A percentile compares a stretch with the other conserved stretches of the same genome.
Conservation (phyloP, 2,113 vertebrate species). For the Zosterops japonicus region DNA sequence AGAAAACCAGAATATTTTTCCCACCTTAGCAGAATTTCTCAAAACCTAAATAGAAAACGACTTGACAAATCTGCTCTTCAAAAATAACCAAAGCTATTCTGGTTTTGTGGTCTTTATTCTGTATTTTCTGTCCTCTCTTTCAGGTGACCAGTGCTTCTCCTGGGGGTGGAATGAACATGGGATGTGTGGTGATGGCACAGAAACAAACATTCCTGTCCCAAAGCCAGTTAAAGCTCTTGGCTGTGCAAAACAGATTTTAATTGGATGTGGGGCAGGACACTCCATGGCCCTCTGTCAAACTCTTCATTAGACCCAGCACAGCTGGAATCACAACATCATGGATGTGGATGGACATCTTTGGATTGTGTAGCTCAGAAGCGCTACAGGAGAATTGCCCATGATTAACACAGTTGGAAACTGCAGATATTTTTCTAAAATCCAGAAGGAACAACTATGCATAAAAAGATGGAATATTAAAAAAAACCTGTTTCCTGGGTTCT, state of each 20-base stretch:
- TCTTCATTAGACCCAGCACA: neutral
- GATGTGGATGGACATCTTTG: neutral
- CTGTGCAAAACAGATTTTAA: slow-evolving; percentile 55
- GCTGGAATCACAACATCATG: neutral
- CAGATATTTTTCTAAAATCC: neutral
- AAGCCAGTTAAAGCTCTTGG: slow-evolving; percentile 68
- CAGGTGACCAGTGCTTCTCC: slow-evolving; percentile 81
- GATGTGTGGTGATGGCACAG: slow-evolving; percentile 88
- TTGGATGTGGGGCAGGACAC: slow-evolving; percentile 93
- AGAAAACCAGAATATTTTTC: neutral
- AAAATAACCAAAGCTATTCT: neutral
- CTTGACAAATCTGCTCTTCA: neutral
- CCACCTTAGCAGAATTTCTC: neutral
- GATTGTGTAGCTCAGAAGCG: neutral
- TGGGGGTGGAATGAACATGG: slow-evolving; percentile 98
- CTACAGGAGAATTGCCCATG: neutral
- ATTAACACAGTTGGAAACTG: neutral
- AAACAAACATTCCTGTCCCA: slow-evolving; percentile 75
- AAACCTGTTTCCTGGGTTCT: neutral
- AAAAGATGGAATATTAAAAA: neutral
- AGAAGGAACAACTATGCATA: neutral
- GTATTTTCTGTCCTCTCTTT: neutral
- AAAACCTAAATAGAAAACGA: neutral
- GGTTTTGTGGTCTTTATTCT: neutral
- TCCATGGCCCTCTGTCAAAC: slow-evolving; percentile 82